A percentile compares a stretch with the other conserved stretches of the same genome.
phyloP scores from a whole-genome alignment of 2,113 vertebrate species.

The Phalacrocorax brasilianus region DNA sequence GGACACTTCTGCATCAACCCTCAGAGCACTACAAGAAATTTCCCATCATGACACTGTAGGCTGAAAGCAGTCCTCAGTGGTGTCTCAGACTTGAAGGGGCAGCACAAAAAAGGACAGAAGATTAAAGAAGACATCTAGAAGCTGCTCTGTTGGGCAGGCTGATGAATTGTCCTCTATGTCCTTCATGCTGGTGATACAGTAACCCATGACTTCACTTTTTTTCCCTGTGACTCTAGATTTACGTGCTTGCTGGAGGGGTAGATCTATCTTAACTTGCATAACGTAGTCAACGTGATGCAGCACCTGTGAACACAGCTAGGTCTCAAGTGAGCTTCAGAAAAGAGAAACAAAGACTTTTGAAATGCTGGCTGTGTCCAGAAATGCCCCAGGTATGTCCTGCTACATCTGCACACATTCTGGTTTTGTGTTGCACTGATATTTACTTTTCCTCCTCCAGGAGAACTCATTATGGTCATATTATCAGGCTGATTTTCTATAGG shows the following conservation, averaged over 20 bases:
- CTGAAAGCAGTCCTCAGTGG: not conserved
- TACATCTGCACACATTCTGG: not conserved
- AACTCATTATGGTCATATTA: not conserved
- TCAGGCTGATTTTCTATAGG: not conserved
- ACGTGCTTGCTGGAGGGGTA: not conserved
- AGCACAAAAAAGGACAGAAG: not conserved
- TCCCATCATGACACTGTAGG: not conserved
- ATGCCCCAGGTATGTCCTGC: not conserved
- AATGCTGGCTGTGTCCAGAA: not conserved
- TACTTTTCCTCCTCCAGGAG: not conserved
- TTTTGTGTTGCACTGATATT: not conserved
- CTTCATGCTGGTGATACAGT: fast-evolving
- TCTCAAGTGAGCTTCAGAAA: not conserved
- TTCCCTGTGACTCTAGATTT: not conserved
- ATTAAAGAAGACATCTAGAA: not conserved
- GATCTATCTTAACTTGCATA: not conserved
- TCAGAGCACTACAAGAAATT: not conserved
- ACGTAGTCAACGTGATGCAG: not conserved
- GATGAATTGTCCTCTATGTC: not conserved
- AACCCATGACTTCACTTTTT: not conserved
- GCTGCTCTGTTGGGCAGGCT: not conserved
- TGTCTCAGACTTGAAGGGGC: not conserved
- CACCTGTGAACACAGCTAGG: not conserved
- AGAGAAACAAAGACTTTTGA: not conserved
- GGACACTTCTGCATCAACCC: not conserved